Base-by-base conservation (phyloP, 2,888 invertebrate species). In the Agonopterix subpropinquella region DNA sequence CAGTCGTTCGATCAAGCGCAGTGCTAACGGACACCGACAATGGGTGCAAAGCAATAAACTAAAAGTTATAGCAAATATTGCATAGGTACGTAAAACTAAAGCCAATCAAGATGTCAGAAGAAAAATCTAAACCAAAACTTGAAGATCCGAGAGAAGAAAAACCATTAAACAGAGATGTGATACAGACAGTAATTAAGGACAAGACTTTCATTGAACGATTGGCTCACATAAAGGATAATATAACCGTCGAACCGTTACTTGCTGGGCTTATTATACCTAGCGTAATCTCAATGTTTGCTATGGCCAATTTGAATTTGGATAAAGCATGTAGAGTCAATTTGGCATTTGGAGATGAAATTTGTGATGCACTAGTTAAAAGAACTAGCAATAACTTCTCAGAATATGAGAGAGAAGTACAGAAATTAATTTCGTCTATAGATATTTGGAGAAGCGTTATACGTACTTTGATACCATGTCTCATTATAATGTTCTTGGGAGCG, bases 161-260 rank as follows among this genome's bases (percentile, higher is more conserved):
- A 56, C 84, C 82, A 10, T 56, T 85, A 2, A 81, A 80, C 47
- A 70, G 70, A 53, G 67, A 71, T 53, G 63, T 55, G 4, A 55
- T 49, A n/a, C 57, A 65, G 39, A 64, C 63, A 36, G 52, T 66
- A 41, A 73, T 71, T 49, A 76, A 77, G 52, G 77, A 76, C 18
- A 80, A 73, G 59, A 74, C 62, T n/a, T 77, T 81, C 45, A 52
- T 55, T 8, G 80, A 84, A 46, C 86, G 82, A 55, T 53, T 83
- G 47, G 56, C 53, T 10, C 67, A 79, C 45, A 70, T 86, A 10
- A 77, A 57, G 59, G 71, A 76, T 2, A 92, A 93, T 66, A 92
- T 93, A 52, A 93, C 93, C 0, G 93, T 94, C 2, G 94, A 94
- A 68, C 94, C 93, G 0, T 88, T 93, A 81, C 71, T 94, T 28